Evolutionary conservation across 2,888 invertebrate species (phyloP).

Genomic region (Drosophila glabriapex): DNA sequence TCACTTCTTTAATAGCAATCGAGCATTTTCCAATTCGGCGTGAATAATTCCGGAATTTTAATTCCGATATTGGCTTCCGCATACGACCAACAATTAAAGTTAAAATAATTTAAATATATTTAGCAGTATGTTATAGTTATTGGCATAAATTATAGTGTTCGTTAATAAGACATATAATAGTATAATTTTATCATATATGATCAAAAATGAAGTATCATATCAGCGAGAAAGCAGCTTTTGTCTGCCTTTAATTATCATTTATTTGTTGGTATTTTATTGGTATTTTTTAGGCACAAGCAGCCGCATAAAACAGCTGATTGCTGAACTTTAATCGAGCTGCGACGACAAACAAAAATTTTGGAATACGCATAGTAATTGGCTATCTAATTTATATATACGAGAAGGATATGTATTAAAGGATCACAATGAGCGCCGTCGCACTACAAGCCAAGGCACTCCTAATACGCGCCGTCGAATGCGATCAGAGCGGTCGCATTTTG

Average conservation of each 20-base stretch:
- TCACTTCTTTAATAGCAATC: slow-evolving; percentile 13
- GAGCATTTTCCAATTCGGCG: not conserved
- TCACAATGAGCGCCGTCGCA: slow-evolving; percentile 48
- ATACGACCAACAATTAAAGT: not conserved
- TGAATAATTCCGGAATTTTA: slow-evolving; percentile 43
- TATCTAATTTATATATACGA: not conserved
- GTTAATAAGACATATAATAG: not conserved
- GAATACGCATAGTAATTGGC: not conserved
- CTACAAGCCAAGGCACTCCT: slow-evolving; percentile 77
- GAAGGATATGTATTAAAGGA: slow-evolving; percentile 5
- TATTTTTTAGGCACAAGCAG: slow-evolving; percentile 11
- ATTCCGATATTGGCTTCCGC: slow-evolving; percentile 1
- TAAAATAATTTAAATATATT: not conserved
- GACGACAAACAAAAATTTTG: slow-evolving; percentile 7
- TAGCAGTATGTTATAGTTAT: not conserved
- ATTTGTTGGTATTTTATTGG: slow-evolving; percentile 25
- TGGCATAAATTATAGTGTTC: too few species aligned
- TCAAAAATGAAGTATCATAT: not conserved
- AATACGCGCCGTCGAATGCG: slow-evolving; percentile 83
- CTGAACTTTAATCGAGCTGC: not conserved
- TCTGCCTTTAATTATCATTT: slow-evolving; percentile 7
- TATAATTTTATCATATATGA: not conserved
- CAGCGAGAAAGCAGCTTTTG: not conserved
- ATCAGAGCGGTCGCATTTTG: slow-evolving; percentile 80
- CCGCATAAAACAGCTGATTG: slow-evolving; percentile 41